phyloP scores from a whole-genome alignment of 2,888 invertebrate genomes.

The Nebria brevicollis region DNA sequence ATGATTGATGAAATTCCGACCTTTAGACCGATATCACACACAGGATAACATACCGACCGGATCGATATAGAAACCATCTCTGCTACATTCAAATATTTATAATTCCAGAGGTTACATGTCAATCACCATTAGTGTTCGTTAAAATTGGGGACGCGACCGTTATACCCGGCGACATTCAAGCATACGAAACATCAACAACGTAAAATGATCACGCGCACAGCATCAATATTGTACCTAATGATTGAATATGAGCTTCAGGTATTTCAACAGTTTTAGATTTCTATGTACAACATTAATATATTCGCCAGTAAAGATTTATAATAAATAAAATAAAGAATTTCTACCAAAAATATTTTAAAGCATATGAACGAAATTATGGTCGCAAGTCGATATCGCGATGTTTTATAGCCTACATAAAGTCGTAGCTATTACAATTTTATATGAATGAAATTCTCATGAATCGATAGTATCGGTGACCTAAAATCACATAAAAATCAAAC shows the following conservation, averaged over 20 bases:
- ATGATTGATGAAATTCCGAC: constrained; percentile 33
- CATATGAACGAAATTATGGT: no score
- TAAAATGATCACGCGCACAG: neutral
- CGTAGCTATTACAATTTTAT: no score
- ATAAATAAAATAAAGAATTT: neutral
- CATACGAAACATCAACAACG: constrained; percentile 10
- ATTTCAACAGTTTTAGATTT: neutral
- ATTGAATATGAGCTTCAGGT: neutral
- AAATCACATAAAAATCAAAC: no score
- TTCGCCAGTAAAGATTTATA: neutral
- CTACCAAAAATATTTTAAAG: no score
- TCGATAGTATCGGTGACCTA: no score
- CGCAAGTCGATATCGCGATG: no score
- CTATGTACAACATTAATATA: neutral
- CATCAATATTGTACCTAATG: constrained; percentile 4
- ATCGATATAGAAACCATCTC: constrained; percentile 49
- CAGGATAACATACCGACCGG: constrained; percentile 37
- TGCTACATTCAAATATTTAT: constrained; percentile 53
- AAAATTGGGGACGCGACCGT: constrained; percentile 21
- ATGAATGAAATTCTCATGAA: no score
- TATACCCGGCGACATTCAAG: constrained; percentile 5
- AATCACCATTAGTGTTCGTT: constrained; percentile 51
- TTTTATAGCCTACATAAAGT: no score
- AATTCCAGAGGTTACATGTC: constrained; percentile 54
- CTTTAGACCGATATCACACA: constrained; percentile 35